phyloP scores from a whole-genome alignment of 2,797 vertebrate genomes.

The Lemur catta region DNA sequence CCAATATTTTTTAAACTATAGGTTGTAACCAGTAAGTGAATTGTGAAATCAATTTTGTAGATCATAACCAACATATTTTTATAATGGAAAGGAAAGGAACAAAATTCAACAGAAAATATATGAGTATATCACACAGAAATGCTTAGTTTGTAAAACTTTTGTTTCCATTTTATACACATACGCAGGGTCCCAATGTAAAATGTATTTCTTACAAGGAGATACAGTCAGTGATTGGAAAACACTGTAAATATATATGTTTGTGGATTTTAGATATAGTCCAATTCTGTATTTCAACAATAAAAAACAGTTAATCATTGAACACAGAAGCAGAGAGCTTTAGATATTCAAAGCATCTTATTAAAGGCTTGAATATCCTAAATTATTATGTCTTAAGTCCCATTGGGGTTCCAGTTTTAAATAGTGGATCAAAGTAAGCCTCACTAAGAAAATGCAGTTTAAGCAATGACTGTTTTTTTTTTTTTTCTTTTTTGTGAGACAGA shows the following conservation, averaged over 20 bases:
- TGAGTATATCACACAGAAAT: background rate
- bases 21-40: background rate
- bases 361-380: background rate
- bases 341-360: constrained; percentile 1
- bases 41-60: background rate
- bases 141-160: background rate
- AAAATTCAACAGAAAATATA: background rate
- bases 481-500: no score
- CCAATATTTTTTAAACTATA: background rate
- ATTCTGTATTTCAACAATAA: background rate
- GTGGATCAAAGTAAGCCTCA: background rate
- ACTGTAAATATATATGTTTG: background rate
- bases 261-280: background rate
- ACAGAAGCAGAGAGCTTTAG: constrained; percentile 23
- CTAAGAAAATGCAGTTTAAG: background rate
- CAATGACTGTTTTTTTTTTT: background rate
- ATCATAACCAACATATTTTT: background rate
- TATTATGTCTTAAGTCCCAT: background rate
- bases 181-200: background rate
- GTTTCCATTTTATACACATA: background rate
- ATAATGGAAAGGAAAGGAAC: background rate
- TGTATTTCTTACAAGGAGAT: background rate
- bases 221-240: background rate
- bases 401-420: background rate
- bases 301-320: background rate